These are phyloP conservation scores for Hirtodrosophila duncani DNA, from an alignment of 2,888 invertebrate species.

Conservation along the genomic window DNA sequence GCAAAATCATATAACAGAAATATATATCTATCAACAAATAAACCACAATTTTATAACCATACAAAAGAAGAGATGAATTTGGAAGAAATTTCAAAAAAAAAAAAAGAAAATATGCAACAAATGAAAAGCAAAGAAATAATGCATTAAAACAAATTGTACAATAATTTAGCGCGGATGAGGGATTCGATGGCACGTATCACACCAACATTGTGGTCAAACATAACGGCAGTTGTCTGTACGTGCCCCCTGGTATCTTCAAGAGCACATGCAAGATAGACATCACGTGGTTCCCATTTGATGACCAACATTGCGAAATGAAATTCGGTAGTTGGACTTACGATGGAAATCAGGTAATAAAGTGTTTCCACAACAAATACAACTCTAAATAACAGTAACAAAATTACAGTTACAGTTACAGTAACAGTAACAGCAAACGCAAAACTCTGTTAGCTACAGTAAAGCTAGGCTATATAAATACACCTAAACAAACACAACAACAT, in stretches of 20 bases:
- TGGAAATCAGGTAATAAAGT: slow-evolving; percentile 93
- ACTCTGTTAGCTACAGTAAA: too few relatives aligned
- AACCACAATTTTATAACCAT: not conserved
- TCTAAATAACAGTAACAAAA: slow-evolving; percentile 31
- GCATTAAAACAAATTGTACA: slow-evolving; percentile 66
- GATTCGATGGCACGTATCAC: slow-evolving; percentile 99
- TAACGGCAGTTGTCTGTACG: slow-evolving; percentile 99
- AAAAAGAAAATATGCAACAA: slow-evolving; percentile 25
- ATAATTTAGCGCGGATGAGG: slow-evolving; percentile 96
- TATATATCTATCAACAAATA: too few relatives aligned
- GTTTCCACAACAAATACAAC: slow-evolving; percentile 38
- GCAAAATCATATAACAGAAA: too few relatives aligned
- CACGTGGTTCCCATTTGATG: slow-evolving; percentile 99
- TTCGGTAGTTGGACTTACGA: slow-evolving; percentile 99
- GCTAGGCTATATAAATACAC: too few relatives aligned
- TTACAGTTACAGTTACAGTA: slow-evolving; percentile 2
- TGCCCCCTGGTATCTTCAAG: slow-evolving; percentile 99
- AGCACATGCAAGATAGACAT: slow-evolving; percentile 99
- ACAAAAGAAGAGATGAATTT: slow-evolving; percentile 28
- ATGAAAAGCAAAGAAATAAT: slow-evolving; percentile 47
- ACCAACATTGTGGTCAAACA: slow-evolving; percentile 99
- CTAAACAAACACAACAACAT: slow-evolving; percentile 10
- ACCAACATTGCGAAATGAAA: slow-evolving; percentile 99
- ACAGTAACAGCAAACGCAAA: slow-evolving; percentile 2
- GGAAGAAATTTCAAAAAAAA: slow-evolving; percentile 13